phyloP scores from a whole-genome alignment of 2,113 vertebrate species.

The Danionella cerebrum region DNA sequence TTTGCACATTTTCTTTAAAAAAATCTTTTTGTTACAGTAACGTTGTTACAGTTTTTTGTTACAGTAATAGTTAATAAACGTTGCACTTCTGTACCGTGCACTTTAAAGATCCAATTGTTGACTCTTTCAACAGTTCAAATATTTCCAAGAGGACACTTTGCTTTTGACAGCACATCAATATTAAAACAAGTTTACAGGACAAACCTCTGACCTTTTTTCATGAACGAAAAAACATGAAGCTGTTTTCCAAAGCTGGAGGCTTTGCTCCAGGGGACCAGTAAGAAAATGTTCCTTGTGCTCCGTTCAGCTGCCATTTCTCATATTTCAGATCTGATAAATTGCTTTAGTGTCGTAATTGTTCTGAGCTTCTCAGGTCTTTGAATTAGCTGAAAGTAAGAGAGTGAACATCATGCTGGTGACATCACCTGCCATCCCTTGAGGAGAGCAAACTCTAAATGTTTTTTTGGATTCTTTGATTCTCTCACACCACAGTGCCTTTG shows the following conservation, averaged over 20 bases:
- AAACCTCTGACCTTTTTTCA: not conserved
- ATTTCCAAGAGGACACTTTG: too few species aligned
- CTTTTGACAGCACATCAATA: too few species aligned
- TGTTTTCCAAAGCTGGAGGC: not conserved
- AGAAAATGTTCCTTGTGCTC: not conserved
- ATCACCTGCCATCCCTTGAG: slow-evolving; percentile 27
- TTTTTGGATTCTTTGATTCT: slow-evolving; percentile 8
- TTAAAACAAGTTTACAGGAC: not conserved
- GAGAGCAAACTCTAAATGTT: slow-evolving; percentile 8
- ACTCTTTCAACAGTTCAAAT: not conserved
- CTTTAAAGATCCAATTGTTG: too few species aligned
- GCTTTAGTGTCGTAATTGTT: not conserved
- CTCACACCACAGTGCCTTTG: slow-evolving; percentile 12
- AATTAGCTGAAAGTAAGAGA: not conserved
- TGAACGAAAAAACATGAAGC: not conserved
- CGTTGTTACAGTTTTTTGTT: too few species aligned
- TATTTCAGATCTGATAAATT: not conserved
- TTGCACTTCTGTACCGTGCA: too few species aligned
- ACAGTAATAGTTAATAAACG: too few species aligned
- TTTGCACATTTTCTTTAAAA: too few species aligned
- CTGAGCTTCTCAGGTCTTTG: not conserved
- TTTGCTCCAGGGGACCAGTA: not conserved
- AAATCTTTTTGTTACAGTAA: too few species aligned
- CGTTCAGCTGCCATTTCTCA: not conserved
- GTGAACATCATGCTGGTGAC: slow-evolving; percentile 16